Percentiles rank a stretch among this genome's conserved stretches.
phyloP scores from a whole-genome alignment of 1,140 invertebrate genomes.

The Ostrea edulis region DNA sequence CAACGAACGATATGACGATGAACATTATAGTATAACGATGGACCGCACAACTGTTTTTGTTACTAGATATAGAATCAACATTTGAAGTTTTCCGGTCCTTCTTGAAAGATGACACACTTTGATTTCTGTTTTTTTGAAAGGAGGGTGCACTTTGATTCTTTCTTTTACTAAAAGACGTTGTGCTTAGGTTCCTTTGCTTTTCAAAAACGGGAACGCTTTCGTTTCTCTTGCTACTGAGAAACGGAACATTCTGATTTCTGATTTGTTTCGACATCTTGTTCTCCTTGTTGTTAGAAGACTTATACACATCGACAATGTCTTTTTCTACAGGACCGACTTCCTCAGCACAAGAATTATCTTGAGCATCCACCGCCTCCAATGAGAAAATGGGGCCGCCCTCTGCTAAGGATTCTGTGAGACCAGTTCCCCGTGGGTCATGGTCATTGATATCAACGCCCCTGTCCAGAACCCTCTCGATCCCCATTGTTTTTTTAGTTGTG shows the following conservation, averaged over 20 bases:
- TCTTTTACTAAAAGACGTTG: not conserved
- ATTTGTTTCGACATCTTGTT: not conserved
- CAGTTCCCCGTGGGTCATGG: not conserved
- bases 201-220: not conserved
- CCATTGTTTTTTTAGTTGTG: not conserved
- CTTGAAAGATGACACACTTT: constrained; percentile 7
- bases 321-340: not conserved
- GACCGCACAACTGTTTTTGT: not conserved
- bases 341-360: not conserved
- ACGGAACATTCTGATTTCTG: not conserved
- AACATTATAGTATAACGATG: constrained; percentile 20
- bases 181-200: constrained; percentile 4
- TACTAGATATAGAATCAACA: not conserved
- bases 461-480: not conserved
- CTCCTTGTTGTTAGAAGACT: not conserved
- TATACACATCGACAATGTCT: not conserved
- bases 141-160: constrained; percentile 6
- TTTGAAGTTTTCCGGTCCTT: constrained; percentile 5
- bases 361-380: not conserved
- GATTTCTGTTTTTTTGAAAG: not conserved
- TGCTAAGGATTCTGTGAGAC: not conserved
- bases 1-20: constrained; percentile 28
- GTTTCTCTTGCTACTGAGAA: not conserved
- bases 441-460: not conserved
- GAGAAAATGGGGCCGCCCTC: not conserved